Conservation (phyloP, 2,797 vertebrate species). For the Epinephelus malabaricus region DNA sequence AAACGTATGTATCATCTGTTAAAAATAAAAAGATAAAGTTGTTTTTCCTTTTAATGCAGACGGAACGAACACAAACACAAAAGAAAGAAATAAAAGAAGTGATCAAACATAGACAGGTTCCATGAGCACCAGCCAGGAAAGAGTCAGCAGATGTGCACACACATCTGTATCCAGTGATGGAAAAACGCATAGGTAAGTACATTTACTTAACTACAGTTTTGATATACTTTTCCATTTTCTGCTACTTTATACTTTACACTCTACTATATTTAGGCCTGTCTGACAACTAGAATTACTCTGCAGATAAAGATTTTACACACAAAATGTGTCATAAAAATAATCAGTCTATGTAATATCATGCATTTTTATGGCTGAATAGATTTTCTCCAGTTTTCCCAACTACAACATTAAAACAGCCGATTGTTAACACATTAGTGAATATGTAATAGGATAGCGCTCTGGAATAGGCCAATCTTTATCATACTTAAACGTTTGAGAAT, state of each 20-base stretch:
- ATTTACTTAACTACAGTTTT: background rate
- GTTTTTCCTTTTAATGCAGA: background rate
- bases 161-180: slow-evolving; percentile 15
- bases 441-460: too few species aligned
- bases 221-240: background rate
- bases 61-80: slow-evolving; percentile 1
- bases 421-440: too few species aligned
- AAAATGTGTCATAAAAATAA: too few species aligned
- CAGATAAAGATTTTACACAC: too few species aligned
- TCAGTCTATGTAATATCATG: too few species aligned
- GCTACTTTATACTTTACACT: background rate
- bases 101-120: slow-evolving; percentile 14
- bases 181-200: background rate
- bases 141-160: slow-evolving; percentile 20
- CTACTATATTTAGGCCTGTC: too few species aligned
- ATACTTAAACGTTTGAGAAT: background rate
- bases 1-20: background rate
- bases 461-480: background rate
- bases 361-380: too few species aligned
- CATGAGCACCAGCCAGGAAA: background rate
- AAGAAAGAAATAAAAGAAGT: background rate
- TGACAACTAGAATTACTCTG: too few species aligned
- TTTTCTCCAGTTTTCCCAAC: too few species aligned
- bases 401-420: too few species aligned
- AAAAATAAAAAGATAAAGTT: background rate